Percentiles rank a stretch among this genome's conserved stretches.
phyloP scores from a whole-genome alignment of 2,888 invertebrate species.

The Stenolophus ochropezus region DNA sequence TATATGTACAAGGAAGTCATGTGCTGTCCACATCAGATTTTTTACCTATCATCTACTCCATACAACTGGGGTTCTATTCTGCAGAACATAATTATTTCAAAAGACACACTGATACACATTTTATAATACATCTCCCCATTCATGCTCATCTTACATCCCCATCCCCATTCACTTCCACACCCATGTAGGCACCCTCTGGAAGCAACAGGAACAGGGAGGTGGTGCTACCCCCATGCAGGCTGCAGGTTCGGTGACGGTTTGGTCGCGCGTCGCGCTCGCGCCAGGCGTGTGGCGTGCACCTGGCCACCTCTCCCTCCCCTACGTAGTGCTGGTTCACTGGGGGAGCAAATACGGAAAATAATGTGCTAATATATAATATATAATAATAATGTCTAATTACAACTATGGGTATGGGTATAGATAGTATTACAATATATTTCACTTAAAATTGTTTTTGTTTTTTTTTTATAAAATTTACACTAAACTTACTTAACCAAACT shows the following conservation, averaged over 20 bases:
- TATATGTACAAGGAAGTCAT: too few species aligned
- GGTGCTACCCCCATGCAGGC: neutral
- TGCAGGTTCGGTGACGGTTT: neutral
- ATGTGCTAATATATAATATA: too few species aligned
- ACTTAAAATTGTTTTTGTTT: too few species aligned
- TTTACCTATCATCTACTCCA: too few species aligned
- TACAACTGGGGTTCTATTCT: too few species aligned
- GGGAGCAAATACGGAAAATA: neutral
- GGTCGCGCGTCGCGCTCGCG: conserved; percentile 35
- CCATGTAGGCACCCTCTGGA: neutral
- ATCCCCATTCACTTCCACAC: neutral
- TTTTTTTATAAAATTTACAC: too few species aligned
- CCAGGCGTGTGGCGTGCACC: conserved; percentile 59
- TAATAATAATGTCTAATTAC: too few species aligned
- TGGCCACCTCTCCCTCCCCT: conserved; percentile 49
- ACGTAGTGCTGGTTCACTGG: conserved; percentile 26
- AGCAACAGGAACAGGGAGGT: conserved; percentile 3
- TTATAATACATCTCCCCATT: neutral
- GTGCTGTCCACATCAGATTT: too few species aligned
- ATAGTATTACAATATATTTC: too few species aligned
- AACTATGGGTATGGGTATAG: too few species aligned
- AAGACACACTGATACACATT: neutral
- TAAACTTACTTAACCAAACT: too few species aligned
- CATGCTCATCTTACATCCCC: neutral
- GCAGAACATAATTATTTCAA: too few species aligned